Evolutionary conservation across 2,888 invertebrate genomes (phyloP), one percentile per base, ranked within the genome.

Genomic region (Spilarctia lutea): DNA sequence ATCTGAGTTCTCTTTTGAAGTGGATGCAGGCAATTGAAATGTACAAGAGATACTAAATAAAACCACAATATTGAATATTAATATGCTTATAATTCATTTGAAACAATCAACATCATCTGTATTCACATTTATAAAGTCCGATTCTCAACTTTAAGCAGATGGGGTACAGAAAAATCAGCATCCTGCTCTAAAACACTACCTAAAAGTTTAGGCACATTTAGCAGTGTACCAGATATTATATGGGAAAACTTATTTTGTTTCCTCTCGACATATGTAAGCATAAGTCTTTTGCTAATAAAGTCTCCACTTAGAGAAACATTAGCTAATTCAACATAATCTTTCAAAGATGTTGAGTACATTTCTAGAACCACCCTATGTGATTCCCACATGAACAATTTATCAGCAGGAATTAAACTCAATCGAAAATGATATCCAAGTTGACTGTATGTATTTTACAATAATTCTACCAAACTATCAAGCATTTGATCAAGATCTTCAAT

Each of bases 241-340:
- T 97, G 96, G 18, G 97, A 96, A 89, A 97, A 98, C 67, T 96
- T 94, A 56, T 92, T 91, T 65, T 96, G 92, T 78, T 96, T 97
- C 18, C 96, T 93, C 65, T 97, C 96, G 42, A 95, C 94, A 87
- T 97, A 97, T 65, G 96, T 97, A 79, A 98, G 97, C 86, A 98
- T 93, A 67, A 99, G 94, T 75, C 98, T 96, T 90, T 98, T 98
- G 83, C 98, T 98, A 45, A 98, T 96, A 88, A 97, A 98, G 85
- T 97, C 97, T 18, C 97, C 97, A 85, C 97, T 97, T 67, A 97
- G 88, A 33, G 98, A 97, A 63, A 98, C 88, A 91, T 97, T 96
- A 0, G 97, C 98, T 65, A 98, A 96, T 94, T 98, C 97, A 24
- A 98, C 89, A 87, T 97, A 98, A 20, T 93, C 90, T 56, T 96